Base-by-base conservation (phyloP, 2,888 invertebrate species). In the Acleris literana region DNA sequence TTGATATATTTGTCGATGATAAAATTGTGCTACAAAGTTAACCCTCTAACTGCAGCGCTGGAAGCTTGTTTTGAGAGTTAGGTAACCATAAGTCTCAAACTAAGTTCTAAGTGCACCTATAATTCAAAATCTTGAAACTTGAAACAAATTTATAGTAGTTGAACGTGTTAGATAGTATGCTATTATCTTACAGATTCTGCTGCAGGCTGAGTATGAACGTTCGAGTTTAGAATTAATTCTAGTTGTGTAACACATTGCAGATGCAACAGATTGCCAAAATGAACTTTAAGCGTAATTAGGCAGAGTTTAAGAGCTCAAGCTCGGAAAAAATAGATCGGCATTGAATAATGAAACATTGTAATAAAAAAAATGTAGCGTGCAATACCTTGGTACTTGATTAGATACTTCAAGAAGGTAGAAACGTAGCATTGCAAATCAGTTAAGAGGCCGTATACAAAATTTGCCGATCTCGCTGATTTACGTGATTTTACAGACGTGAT, bases 111-210 rank as follows among this genome's bases (percentile, higher is more conserved):
- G 52, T 66, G 66, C 66, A 66, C 61, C 46, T 66, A 66, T 66
- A 66, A 66, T 66, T 66, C 66, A 66, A 66, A 66, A 66, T 66
- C 66, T 66, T 52, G 57, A 39, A 66, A 66, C 66, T 66, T 62
- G 61, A 66, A 66, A 62, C 62, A 66, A 62, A 66, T 62, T 66
- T 66, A 66, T 66, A 61, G 66, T 61, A 57, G 61, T 62, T 62
- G 61, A 52, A 62, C 61, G 61, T 66, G 66, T 62, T 57, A 53
- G 66, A 61, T 66, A 62, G 62, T 44, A 7, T n/a, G 33, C 55
- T 65, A 65, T 65, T 66, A 62, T 66, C 46, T 57, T 48, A 46
- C 39, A 55, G 55, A 52, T 61, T 61, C 56, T 65, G 20, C 25
- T 60, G 17, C n/a, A 46, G 43, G 44, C 57, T 62, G 49, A 39